These are phyloP conservation scores for Chionodraco myersi DNA, from an alignment of 2,113 vertebrate species.

Conservation along the genomic window DNA sequence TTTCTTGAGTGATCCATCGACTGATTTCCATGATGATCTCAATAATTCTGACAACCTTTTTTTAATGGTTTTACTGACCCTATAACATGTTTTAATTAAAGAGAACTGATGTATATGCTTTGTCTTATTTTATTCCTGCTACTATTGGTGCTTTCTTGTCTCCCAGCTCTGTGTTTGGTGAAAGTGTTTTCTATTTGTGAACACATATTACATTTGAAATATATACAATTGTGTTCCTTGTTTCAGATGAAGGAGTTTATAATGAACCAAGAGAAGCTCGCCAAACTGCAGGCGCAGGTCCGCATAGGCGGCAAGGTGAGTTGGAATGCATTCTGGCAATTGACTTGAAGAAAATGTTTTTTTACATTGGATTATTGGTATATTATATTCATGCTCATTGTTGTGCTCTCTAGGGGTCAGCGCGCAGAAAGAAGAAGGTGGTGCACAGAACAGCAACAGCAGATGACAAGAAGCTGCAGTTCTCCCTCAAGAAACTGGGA, in stretches of 20 bases:
- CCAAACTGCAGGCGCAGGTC: constrained; percentile 97
- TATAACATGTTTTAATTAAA: background rate
- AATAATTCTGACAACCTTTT: constrained; percentile 59
- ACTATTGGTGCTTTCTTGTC: background rate
- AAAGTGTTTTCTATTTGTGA: background rate
- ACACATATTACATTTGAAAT: background rate
- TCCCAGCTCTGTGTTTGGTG: background rate
- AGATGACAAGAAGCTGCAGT: constrained; percentile 98
- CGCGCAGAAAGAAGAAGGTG: constrained; percentile 99
- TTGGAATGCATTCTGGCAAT: rapidly evolving
- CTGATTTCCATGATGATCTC: constrained; percentile 69
- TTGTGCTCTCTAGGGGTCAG: constrained; percentile 87
- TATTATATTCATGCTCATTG: background rate
- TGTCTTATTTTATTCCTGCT: background rate
- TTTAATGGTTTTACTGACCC: background rate
- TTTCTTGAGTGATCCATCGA: constrained; percentile 78
- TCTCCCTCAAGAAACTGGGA: constrained; percentile 96
- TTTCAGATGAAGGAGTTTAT: constrained; percentile 96
- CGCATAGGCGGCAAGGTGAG: constrained; percentile 98
- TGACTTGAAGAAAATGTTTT: too few species aligned
- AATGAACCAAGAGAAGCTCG: constrained; percentile 98
- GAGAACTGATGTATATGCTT: background rate
- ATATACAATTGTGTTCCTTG: background rate
- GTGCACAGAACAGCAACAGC: constrained; percentile 97
- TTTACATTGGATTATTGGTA: background rate